Percentiles rank a stretch among this genome's conserved stretches.
These are phyloP conservation scores for Andrena chrysosceles DNA, from an alignment of 2,888 invertebrate genomes.

Conservation along the genomic window DNA sequence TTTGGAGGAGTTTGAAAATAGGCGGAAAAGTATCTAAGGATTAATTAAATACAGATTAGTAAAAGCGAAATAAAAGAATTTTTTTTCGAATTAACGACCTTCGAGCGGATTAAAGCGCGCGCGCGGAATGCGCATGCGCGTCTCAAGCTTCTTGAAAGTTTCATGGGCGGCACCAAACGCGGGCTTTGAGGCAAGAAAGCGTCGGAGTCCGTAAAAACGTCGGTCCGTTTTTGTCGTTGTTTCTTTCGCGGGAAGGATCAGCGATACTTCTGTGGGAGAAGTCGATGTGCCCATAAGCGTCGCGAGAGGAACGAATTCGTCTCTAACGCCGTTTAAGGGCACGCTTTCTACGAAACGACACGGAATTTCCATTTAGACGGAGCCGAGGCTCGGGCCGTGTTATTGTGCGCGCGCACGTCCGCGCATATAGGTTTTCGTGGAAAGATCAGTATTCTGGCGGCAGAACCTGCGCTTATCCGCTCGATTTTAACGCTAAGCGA, in stretches of 20 bases:
- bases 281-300: slow-evolving; percentile 22
- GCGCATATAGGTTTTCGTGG: not conserved
- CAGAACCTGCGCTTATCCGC: not conserved
- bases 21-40: no score
- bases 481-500: not conserved
- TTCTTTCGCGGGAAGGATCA: not conserved
- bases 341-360: slow-evolving; percentile 46
- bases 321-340: slow-evolving; percentile 43
- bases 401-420: not conserved
- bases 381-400: not conserved
- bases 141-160: not conserved
- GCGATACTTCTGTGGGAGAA: slow-evolving; percentile 17
- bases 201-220: slow-evolving; percentile 3
- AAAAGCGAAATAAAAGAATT: no score
- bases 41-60: no score
- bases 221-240: not conserved
- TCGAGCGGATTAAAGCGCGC: not conserved
- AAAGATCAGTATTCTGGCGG: not conserved
- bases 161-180: not conserved
- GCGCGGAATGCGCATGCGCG: not conserved
- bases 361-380: slow-evolving; percentile 33
- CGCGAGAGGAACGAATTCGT: slow-evolving; percentile 37
- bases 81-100: not conserved
- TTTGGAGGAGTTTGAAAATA: no score
- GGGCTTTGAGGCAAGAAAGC: not conserved